Percentiles rank a stretch among this genome's conserved stretches.
These are phyloP conservation scores for Phenganax stokvisi DNA, from an alignment of 92 coral and sea anemone genomes.

Conservation along the genomic window DNA sequence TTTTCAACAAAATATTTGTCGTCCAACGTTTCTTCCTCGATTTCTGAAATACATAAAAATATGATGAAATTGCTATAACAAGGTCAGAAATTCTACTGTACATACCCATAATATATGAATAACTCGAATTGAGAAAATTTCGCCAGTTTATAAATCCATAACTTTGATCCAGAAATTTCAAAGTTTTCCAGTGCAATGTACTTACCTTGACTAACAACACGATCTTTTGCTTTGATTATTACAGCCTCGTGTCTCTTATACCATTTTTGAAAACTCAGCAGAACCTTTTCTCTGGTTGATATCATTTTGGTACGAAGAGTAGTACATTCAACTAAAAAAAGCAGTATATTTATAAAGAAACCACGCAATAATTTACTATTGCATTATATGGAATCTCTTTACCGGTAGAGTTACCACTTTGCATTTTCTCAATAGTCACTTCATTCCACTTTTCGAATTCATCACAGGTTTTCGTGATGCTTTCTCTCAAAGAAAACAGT, in stretches of 20 bases:
- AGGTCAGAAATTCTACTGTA: no score
- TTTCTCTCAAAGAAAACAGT: conserved; percentile 15
- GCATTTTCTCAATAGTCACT: neutral
- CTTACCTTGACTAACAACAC: neutral
- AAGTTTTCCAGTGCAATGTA: neutral
- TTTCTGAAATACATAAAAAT: neutral
- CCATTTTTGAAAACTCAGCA: conserved; percentile 32
- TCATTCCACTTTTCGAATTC: conserved; percentile 13
- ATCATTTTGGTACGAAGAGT: conserved; percentile 12
- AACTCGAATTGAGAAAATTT: no score
- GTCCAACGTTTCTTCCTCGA: neutral
- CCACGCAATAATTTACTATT: neutral
- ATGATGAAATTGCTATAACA: no score
- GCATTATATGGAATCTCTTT: neutral
- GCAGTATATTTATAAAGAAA: neutral
- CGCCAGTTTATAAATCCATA: no score
- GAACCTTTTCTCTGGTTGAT: conserved; percentile 13
- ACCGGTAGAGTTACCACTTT: neutral
- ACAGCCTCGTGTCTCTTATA: conserved; percentile 7
- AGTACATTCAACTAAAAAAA: neutral
- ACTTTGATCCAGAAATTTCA: no score
- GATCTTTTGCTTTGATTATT: neutral
- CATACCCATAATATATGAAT: no score
- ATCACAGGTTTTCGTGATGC: conserved; percentile 8
- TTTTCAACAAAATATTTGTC: conserved; percentile 25